phyloP scores from a whole-genome alignment of 2,888 invertebrate species.

The Euproctis similis region DNA sequence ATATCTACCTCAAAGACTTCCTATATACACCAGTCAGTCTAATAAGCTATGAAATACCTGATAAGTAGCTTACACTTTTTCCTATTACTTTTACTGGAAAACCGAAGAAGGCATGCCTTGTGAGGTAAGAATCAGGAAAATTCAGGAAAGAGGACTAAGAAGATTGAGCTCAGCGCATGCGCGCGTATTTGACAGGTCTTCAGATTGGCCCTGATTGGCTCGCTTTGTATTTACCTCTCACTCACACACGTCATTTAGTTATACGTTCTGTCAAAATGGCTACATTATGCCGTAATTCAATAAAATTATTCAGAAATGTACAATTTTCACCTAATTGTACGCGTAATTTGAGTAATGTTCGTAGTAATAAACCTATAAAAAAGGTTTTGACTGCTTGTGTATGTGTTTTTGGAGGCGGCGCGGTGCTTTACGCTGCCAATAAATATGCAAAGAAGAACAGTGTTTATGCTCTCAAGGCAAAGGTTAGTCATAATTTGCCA shows the following conservation, averaged over 20 bases:
- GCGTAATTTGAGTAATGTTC: slow-evolving; percentile 50
- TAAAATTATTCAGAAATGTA: slow-evolving; percentile 60
- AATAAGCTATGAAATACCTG: too few species aligned
- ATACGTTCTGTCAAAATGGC: slow-evolving; percentile 70
- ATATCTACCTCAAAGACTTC: too few species aligned
- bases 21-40: too few species aligned
- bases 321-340: slow-evolving; percentile 42
- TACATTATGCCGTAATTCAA: slow-evolving; percentile 58
- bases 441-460: slow-evolving; percentile 48
- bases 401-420: slow-evolving; percentile 58
- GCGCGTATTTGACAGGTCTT: slow-evolving; percentile 10
- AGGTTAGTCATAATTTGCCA: slow-evolving; percentile 44
- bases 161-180: slow-evolving; percentile 30
- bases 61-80: too few species aligned
- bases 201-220: slow-evolving; percentile 2
- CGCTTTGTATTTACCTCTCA: slow-evolving; percentile 22
- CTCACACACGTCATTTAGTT: slow-evolving; percentile 44
- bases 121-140: too few species aligned
- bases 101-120: too few species aligned
- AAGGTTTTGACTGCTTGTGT: slow-evolving; percentile 56
- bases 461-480: slow-evolving; percentile 66
- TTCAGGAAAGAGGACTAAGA: too few species aligned
- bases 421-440: slow-evolving; percentile 53
- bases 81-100: too few species aligned
- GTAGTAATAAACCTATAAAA: slow-evolving; percentile 39